A percentile compares a stretch with the other conserved stretches of the same genome.
Conservation (phyloP, 2,888 invertebrate genomes). For the Slavum lentiscoides region DNA sequence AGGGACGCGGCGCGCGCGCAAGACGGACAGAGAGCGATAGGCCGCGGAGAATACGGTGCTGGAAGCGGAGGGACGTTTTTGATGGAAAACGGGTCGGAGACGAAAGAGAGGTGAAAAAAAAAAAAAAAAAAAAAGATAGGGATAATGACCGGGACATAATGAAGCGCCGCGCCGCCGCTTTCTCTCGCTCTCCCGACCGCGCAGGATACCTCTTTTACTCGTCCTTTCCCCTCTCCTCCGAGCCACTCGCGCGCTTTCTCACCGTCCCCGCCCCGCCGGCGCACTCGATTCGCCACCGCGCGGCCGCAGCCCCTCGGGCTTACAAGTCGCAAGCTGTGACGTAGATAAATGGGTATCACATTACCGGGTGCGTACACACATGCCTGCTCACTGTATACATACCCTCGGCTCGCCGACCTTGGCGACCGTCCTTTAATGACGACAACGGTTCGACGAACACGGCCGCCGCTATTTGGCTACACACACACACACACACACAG, state of each 20-base stretch:
- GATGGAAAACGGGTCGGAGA: background rate
- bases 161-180: constrained; percentile 32
- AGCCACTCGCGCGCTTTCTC: background rate
- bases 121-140: constrained; percentile 49
- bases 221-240: too few relatives aligned
- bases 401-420: constrained; percentile 12
- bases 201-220: too few relatives aligned
- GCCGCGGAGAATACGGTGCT: background rate
- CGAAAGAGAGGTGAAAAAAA: constrained; percentile 1
- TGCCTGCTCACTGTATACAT: background rate
- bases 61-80: constrained; percentile 12
- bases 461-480: background rate
- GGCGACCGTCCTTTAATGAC: constrained; percentile 45
- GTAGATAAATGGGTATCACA: constrained; percentile 52
- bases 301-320: constrained; percentile 43
- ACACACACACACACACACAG: background rate
- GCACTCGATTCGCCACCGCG: background rate
- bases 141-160: constrained; percentile 53
- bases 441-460: constrained; percentile 23
- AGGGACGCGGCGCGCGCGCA: background rate
- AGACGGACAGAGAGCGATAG: background rate
- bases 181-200: background rate
- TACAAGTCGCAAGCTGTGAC: constrained; percentile 53
- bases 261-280: background rate
- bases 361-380: constrained; percentile 35